Percentiles rank a stretch among this genome's conserved stretches.
These are phyloP conservation scores for Mesocricetus auratus DNA, from an alignment of 2,113 vertebrate genomes.

Conservation along the genomic window DNA sequence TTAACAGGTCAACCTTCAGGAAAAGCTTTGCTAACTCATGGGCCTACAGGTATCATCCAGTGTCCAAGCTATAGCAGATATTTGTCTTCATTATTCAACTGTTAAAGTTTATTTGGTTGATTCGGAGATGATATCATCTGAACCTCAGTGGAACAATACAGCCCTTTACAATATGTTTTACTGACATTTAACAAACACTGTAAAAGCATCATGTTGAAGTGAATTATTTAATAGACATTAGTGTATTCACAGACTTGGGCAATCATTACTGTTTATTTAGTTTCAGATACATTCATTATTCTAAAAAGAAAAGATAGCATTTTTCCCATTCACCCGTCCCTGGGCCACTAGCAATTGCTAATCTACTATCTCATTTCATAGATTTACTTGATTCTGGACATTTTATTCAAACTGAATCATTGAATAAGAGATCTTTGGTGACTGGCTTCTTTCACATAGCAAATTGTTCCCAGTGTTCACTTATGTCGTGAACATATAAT, in stretches of 20 bases:
- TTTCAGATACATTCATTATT: neutral
- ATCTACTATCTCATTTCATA: neutral
- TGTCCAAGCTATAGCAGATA: neutral
- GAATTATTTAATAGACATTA: neutral
- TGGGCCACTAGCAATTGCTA: neutral
- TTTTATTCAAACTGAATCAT: neutral
- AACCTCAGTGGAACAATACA: neutral
- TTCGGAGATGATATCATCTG: neutral
- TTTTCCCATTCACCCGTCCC: neutral
- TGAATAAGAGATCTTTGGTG: neutral
- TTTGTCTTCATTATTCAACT: neutral
- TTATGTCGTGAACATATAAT: neutral
- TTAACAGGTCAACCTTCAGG: neutral
- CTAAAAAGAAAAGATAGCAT: neutral
- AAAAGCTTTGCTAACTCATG: neutral
- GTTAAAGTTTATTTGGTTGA: neutral
- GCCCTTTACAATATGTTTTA: neutral
- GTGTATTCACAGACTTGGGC: neutral
- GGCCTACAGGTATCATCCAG: neutral
- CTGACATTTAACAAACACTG: neutral
- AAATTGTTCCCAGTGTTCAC: neutral
- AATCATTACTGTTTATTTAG: neutral
- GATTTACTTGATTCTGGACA: neutral
- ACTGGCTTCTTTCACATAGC: neutral
- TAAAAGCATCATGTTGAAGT: slow-evolving; percentile 8